A percentile compares a stretch with the other conserved stretches of the same genome.
Conservation (phyloP, 2,888 invertebrate genomes). For the Pachydiplax longipennis region DNA sequence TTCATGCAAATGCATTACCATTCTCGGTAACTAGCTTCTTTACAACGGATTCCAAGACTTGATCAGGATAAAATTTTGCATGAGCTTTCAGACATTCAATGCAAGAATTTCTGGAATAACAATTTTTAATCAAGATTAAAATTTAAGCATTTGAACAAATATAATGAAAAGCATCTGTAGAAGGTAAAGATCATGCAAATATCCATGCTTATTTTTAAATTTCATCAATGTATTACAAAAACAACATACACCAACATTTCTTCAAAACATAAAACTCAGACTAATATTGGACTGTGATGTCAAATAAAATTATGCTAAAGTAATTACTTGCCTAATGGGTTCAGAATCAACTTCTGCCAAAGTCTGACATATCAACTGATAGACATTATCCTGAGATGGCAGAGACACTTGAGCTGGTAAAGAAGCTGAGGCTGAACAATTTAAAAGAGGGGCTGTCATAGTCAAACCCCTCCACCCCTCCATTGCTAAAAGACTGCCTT, state of each 20-base stretch:
- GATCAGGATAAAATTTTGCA: slow-evolving; percentile 63
- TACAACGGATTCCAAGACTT: slow-evolving; percentile 63
- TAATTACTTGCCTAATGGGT: background rate
- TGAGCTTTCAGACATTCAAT: slow-evolving; percentile 63
- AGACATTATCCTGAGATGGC: background rate
- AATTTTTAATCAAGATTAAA: background rate
- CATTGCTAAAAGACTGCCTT: background rate
- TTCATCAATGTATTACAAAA: too few species aligned
- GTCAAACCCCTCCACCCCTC: slow-evolving; percentile 15
- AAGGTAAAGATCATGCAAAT: background rate
- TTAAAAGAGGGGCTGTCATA: slow-evolving; percentile 1
- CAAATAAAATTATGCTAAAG: background rate
- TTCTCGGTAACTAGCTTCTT: slow-evolving; percentile 48
- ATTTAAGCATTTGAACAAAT: background rate
- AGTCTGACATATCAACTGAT: slow-evolving; percentile 1
- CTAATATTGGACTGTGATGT: too few species aligned
- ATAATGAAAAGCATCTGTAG: background rate
- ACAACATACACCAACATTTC: too few species aligned
- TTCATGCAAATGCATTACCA: background rate
- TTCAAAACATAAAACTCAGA: too few species aligned
- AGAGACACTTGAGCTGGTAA: slow-evolving; percentile 18
- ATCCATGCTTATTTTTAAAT: background rate
- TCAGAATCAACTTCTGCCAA: slow-evolving; percentile 1
- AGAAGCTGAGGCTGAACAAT: background rate
- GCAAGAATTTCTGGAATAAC: slow-evolving; percentile 48